Evolutionary conservation across 2,888 invertebrate species (phyloP), one percentile per base, ranked within the genome.

Genomic region (Colletes collaris): DNA sequence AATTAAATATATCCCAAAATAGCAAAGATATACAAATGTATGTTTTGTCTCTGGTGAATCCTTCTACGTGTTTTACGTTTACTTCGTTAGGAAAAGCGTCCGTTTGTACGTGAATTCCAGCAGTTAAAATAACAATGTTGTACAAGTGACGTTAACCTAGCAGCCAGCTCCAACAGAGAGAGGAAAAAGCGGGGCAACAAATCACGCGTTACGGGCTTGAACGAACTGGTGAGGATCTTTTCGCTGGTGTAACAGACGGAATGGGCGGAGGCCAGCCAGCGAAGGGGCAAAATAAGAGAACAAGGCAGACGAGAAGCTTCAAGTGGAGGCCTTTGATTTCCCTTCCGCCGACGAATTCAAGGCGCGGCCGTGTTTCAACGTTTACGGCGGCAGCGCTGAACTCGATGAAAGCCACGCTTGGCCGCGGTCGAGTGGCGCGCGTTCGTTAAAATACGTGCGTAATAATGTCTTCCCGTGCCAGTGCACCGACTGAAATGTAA

Each of bases 151-250:
- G 8, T 46, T 8, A 27, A 46, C 44, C 44, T 8, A 10, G 10
- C 44, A 8, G 7, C 8, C 3, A 40, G 40, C 40, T 40, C 40
- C 7, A 40, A 40, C 4, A 52, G 66, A 52, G 37, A 16, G 46
- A 68, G 50, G 40, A 59, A 53, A 40, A 46, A 60, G 27, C 53
- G 49, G n/a, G 56, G 64, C 69, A 77, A 77, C 75, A 76, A 84
- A 84, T 86, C 76, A 78, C 75, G 76, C 76, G 73, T 85, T 80
- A 78, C 53, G 66, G 59, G 79, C 58, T 81, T 58, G 69, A 59
- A 16, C 63, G 77, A 78, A 44, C 66, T 58, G 63, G 50, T 11
- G 53, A 74, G 74, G 58, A 79, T 81, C 74, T 62, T 65, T 58
- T 79, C 65, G 68, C 59, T 59, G 44, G 60, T 35, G 58, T 76